Conservation (phyloP, 2,797 vertebrate species). For the Salmo trutta region DNA sequence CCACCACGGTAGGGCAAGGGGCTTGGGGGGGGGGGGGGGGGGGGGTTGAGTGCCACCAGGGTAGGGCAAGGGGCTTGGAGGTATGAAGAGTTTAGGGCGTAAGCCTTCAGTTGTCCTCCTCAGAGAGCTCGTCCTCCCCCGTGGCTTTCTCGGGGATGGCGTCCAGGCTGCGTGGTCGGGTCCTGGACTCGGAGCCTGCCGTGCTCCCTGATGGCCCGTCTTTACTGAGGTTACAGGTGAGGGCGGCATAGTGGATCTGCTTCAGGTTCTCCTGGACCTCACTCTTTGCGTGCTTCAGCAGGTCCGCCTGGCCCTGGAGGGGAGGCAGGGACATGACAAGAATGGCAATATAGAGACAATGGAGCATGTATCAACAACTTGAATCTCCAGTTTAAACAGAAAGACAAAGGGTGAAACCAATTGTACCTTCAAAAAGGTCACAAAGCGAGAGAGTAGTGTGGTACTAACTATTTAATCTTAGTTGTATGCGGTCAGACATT, state of each 20-base stretch:
- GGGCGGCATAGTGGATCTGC: slow-evolving; percentile 92
- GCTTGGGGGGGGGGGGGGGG: background rate
- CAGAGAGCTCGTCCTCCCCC: slow-evolving; percentile 77
- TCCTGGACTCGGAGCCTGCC: slow-evolving; percentile 67
- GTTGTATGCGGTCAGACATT: background rate
- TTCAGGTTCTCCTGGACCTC: slow-evolving; percentile 95
- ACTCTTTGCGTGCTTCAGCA: slow-evolving; percentile 91
- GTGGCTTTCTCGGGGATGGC: slow-evolving; percentile 86
- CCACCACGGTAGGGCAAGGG: background rate
- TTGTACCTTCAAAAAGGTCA: background rate
- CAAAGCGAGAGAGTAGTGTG: background rate
- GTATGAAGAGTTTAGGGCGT: background rate
- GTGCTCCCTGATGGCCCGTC: slow-evolving; percentile 65
- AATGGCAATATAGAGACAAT: background rate
- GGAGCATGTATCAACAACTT: background rate
- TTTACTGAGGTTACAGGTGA: slow-evolving; percentile 89
- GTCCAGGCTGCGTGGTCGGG: slow-evolving; percentile 81
- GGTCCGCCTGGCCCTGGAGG: slow-evolving; percentile 92
- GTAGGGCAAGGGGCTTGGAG: background rate
- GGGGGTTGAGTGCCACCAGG: background rate
- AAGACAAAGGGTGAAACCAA: background rate
- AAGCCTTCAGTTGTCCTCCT: slow-evolving; percentile 61
- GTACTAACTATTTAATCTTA: background rate
- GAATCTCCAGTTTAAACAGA: background rate
- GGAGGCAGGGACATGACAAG: background rate